phyloP scores from a whole-genome alignment of 2,888 invertebrate genomes.

The Drosophila lacicola region DNA sequence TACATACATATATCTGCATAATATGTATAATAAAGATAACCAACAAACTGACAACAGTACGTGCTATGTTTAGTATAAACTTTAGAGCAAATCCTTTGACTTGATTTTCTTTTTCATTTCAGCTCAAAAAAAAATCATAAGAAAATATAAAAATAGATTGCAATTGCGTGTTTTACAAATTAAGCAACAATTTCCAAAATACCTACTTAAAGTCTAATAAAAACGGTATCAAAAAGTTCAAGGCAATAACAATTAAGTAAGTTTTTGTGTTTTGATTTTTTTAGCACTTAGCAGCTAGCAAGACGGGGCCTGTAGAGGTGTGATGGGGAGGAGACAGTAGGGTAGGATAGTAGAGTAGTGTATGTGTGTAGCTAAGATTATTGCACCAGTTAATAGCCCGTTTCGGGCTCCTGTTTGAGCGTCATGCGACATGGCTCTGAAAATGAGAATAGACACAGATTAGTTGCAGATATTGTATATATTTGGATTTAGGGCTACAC shows the following conservation, averaged over 20 bases:
- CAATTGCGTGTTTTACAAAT: conserved; percentile 68
- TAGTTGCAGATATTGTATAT: not conserved
- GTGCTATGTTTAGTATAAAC: conserved; percentile 36
- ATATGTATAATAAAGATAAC: conserved; percentile 50
- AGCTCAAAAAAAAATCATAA: conserved; percentile 14
- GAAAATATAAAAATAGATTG: conserved; percentile 58
- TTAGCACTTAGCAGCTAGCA: conserved; percentile 62
- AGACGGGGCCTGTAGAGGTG: conserved; percentile 51
- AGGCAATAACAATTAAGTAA: conserved; percentile 77
- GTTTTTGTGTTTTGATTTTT: conserved; percentile 39
- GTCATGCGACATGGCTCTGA: conserved; percentile 83
- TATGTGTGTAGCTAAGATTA: conserved; percentile 30
- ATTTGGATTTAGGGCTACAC: conserved; percentile 22
- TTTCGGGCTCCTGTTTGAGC: conserved; percentile 85
- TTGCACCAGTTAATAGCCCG: conserved; percentile 82
- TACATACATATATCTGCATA: conserved; percentile 25
- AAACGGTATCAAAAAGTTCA: conserved; percentile 71
- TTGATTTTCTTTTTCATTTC: conserved; percentile 29
- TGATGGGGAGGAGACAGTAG: conserved; percentile 1
- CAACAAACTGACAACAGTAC: conserved; percentile 51
- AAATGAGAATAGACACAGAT: conserved; percentile 6
- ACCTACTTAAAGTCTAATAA: conserved; percentile 72
- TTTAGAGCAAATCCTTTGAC: conserved; percentile 69
- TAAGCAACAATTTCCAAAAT: conserved; percentile 78
- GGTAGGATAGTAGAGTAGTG: not conserved